Evolutionary conservation across 2,113 vertebrate species (phyloP).

Genomic region (Tachycineta bicolor): DNA sequence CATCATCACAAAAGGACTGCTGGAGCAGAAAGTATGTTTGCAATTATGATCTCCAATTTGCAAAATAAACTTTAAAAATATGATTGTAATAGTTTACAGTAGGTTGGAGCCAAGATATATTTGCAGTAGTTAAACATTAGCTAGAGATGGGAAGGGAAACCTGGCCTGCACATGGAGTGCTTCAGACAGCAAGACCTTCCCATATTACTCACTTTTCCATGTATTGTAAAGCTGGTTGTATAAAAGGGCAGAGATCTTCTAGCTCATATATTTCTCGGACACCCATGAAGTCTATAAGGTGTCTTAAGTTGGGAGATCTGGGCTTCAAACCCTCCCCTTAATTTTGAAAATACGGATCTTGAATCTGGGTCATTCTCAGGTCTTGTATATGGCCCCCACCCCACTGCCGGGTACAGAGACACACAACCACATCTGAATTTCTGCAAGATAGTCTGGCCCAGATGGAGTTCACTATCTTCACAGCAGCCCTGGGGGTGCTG

Average conservation of each 20-base stretch:
- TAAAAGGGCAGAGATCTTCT: not conserved
- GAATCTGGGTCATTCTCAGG: not conserved
- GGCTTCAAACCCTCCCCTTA: not conserved
- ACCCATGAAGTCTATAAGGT: not conserved
- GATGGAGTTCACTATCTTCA: not conserved
- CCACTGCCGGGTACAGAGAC: not conserved
- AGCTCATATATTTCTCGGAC: not conserved
- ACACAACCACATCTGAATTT: fast-evolving
- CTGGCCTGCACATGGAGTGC: not conserved
- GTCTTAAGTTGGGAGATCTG: not conserved
- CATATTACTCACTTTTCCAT: fast-evolving
- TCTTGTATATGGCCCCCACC: not conserved
- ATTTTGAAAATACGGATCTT: not conserved
- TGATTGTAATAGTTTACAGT: not conserved
- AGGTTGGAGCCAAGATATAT: not conserved
- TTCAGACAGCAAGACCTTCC: not conserved
- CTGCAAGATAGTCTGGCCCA: not conserved
- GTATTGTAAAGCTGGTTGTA: not conserved
- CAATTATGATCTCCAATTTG: not conserved
- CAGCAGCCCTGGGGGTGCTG: not conserved
- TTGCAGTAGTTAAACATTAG: not conserved
- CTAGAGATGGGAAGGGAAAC: not conserved
- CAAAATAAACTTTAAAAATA: not conserved
- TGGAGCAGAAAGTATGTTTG: not conserved
- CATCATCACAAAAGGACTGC: not conserved